phyloP scores from a whole-genome alignment of 2,113 vertebrate species.

The Pseudonaja textilis region DNA sequence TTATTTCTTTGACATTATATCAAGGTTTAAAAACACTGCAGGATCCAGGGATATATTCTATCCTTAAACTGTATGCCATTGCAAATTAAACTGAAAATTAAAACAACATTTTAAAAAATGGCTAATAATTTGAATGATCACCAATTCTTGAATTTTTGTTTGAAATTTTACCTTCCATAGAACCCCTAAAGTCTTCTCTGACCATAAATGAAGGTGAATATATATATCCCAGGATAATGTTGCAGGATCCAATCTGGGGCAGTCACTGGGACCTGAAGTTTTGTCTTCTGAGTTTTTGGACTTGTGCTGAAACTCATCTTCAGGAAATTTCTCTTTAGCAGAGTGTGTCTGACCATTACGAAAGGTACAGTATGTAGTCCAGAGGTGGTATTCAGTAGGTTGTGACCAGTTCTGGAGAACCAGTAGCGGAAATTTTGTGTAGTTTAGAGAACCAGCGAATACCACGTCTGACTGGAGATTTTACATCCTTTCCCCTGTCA shows the following conservation, averaged over 20 bases:
- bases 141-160: not conserved
- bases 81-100: not conserved
- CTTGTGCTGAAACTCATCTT: not conserved
- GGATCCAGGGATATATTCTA: not conserved
- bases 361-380: not conserved
- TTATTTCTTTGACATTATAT: not conserved
- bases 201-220: not conserved
- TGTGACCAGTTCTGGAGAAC: too few species aligned
- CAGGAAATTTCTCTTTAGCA: not conserved
- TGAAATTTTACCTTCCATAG: not conserved
- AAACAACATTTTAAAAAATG: not conserved
- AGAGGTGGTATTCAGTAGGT: too few species aligned
- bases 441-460: too few species aligned
- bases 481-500: too few species aligned
- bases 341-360: not conserved
- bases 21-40: not conserved
- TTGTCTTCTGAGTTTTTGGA: not conserved
- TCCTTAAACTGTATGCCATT: not conserved
- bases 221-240: not conserved
- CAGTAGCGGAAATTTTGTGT: too few species aligned
- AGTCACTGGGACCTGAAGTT: not conserved
- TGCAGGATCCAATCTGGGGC: not conserved
- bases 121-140: not conserved
- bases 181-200: not conserved
- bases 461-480: too few species aligned